A percentile compares a stretch with the other conserved stretches of the same genome.
Conservation (phyloP, 2,888 invertebrate species). For the Hemithea aestivaria region DNA sequence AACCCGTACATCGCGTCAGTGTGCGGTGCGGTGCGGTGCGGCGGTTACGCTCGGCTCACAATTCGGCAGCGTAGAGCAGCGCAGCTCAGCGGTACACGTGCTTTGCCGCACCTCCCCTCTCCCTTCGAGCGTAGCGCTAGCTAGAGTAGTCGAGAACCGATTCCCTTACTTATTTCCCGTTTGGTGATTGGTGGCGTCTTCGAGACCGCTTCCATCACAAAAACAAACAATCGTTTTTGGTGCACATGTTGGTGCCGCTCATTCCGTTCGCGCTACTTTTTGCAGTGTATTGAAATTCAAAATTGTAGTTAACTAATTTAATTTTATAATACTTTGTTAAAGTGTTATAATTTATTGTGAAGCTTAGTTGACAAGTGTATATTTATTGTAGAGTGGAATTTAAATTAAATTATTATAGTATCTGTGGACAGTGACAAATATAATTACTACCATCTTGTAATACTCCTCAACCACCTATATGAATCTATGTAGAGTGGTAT, state of each 20-base stretch:
- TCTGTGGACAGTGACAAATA: too few relatives aligned
- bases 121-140: conserved; percentile 30
- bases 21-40: too few relatives aligned
- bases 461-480: too few relatives aligned
- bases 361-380: too few relatives aligned
- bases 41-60: neutral
- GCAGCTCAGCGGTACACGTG: conserved; percentile 55
- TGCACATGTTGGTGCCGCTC: conserved; percentile 26
- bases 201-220: conserved; percentile 10
- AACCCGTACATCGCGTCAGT: too few relatives aligned
- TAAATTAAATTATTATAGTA: too few relatives aligned
- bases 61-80: too few relatives aligned
- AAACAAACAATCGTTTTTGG: conserved; percentile 25
- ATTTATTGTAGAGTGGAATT: too few relatives aligned
- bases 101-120: conserved; percentile 49
- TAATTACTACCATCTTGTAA: too few relatives aligned
- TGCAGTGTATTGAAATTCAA: conserved; percentile 48
- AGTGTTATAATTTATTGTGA: too few relatives aligned
- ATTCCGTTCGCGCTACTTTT: conserved; percentile 31
- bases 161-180: conserved; percentile 43
- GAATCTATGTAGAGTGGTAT: too few relatives aligned
- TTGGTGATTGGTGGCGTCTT: conserved; percentile 33
- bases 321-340: too few relatives aligned
- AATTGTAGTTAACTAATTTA: conserved; percentile 59
- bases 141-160: conserved; percentile 9